A percentile compares a stretch with the other conserved stretches of the same genome.
Conservation (phyloP, 2,888 invertebrate species). For the Limnephilus rhombicus region DNA sequence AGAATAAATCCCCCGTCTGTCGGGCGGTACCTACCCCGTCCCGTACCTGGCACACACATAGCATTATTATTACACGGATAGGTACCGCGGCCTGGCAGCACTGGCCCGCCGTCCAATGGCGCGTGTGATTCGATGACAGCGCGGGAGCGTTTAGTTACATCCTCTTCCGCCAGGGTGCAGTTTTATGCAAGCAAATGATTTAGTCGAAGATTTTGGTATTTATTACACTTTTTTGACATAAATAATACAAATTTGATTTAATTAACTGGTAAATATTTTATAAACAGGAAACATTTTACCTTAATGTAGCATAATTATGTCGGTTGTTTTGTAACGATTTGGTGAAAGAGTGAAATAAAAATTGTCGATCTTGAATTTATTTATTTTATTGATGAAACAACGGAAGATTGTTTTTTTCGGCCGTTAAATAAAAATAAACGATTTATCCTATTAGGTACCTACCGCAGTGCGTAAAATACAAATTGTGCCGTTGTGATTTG, state of each 20-base stretch:
- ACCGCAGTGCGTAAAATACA: too few species aligned
- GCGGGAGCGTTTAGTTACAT: slow-evolving; percentile 60
- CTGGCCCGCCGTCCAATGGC: slow-evolving; percentile 56
- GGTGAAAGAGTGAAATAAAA: too few species aligned
- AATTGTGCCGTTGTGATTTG: too few species aligned
- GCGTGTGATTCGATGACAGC: slow-evolving; percentile 59
- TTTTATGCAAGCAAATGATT: slow-evolving; percentile 40
- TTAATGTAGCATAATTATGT: too few species aligned
- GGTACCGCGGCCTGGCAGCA: slow-evolving; percentile 47
- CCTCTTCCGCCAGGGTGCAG: slow-evolving; percentile 54
- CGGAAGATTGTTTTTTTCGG: too few species aligned
- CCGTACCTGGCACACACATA: slow-evolving; percentile 10
- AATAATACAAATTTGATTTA: background rate
- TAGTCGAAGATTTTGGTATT: background rate
- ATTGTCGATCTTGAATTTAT: too few species aligned
- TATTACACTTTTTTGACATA: background rate
- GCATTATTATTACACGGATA: slow-evolving; percentile 3
- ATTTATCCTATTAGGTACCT: too few species aligned
- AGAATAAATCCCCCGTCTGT: slow-evolving; percentile 57
- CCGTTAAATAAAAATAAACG: too few species aligned
- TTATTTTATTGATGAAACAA: too few species aligned
- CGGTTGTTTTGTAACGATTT: too few species aligned
- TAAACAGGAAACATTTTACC: too few species aligned
- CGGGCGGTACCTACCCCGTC: slow-evolving; percentile 9
- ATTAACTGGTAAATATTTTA: too few species aligned